These are phyloP conservation scores for Sterrhoptilus dennistouni DNA, from an alignment of 2,113 vertebrate species.

Conservation along the genomic window DNA sequence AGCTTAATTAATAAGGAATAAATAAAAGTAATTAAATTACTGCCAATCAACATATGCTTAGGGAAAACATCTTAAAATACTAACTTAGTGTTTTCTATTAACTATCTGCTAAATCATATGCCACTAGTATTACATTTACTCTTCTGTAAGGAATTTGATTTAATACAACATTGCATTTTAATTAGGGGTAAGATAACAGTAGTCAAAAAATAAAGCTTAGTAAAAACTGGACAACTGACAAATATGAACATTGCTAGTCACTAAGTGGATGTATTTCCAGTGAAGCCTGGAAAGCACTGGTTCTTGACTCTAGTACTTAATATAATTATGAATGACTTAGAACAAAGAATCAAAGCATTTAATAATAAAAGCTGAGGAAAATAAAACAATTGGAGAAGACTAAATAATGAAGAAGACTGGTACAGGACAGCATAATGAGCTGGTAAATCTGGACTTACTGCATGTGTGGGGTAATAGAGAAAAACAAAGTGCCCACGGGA, in stretches of 20 bases:
- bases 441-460: not conserved
- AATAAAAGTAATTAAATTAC: slow-evolving; percentile 34
- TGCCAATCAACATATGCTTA: not conserved
- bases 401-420: not conserved
- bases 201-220: not conserved
- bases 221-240: not conserved
- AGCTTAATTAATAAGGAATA: slow-evolving; percentile 37
- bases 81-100: slow-evolving; percentile 5
- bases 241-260: not conserved
- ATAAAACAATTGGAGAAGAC: not conserved
- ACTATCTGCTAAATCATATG: not conserved
- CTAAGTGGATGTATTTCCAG: not conserved
- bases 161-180: not conserved
- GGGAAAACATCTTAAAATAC: slow-evolving; percentile 8
- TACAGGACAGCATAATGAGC: not conserved
- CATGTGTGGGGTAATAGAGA: not conserved
- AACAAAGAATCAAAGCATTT: not conserved
- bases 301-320: not conserved
- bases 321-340: not conserved
- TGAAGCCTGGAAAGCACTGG: not conserved
- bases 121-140: not conserved
- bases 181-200: not conserved
- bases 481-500: not conserved
- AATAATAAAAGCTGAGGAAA: not conserved
- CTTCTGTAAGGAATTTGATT: not conserved